Conservation (phyloP, 2,888 invertebrate species). For the Apotomis turbidana region DNA sequence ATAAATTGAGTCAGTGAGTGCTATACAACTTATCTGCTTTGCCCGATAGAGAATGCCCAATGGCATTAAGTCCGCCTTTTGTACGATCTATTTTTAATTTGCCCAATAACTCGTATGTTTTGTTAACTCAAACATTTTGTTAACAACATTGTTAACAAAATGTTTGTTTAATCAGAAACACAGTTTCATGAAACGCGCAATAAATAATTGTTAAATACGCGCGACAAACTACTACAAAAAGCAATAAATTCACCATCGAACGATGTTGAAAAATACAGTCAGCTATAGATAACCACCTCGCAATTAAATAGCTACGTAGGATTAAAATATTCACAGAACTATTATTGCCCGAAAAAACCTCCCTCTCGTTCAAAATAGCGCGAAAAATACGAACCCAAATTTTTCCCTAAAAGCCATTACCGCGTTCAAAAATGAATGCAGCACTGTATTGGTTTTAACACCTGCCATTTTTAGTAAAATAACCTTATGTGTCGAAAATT, state of each 20-base stretch:
- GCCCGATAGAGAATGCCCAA: no score
- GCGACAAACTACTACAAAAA: no score
- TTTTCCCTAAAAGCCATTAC: slow-evolving; percentile 14
- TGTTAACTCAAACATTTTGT: no score
- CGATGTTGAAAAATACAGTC: background rate
- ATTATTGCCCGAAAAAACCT: background rate
- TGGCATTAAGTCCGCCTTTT: no score
- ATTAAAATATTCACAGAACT: background rate
- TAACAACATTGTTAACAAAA: no score
- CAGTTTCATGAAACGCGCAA: no score
- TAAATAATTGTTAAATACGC: no score
- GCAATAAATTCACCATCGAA: background rate
- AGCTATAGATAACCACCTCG: background rate
- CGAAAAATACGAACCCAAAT: background rate
- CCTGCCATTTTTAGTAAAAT: background rate
- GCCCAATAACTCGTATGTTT: no score
- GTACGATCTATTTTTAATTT: no score
- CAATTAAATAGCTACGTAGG: background rate
- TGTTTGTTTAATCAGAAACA: no score
- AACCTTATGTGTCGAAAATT: background rate
- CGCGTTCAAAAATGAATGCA: slow-evolving; percentile 9
- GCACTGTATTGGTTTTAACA: slow-evolving; percentile 23
- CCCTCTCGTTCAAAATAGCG: slow-evolving; percentile 6
- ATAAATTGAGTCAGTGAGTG: no score
- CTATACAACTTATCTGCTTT: no score